These are phyloP conservation scores for Macropis europaea DNA, from an alignment of 2,888 invertebrate species.

Conservation along the genomic window DNA sequence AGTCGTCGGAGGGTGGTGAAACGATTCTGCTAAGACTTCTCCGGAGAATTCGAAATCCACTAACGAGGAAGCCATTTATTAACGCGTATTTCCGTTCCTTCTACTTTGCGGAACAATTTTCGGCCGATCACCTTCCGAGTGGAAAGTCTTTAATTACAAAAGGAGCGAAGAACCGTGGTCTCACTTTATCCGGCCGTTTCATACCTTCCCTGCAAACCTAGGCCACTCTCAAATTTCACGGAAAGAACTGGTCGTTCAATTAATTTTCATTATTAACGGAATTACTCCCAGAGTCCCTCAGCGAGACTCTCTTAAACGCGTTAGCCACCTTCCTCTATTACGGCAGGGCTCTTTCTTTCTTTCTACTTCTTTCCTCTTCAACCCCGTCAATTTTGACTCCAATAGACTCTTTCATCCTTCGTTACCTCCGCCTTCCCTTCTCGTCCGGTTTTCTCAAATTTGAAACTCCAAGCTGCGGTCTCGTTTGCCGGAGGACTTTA, in stretches of 20 bases:
- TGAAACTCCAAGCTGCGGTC: too few species aligned
- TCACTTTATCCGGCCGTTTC: background rate
- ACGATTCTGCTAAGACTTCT: background rate
- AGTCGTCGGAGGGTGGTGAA: background rate
- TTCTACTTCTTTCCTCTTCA: background rate
- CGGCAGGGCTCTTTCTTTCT: constrained; percentile 6
- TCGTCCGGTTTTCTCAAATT: too few species aligned
- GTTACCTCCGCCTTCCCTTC: background rate
- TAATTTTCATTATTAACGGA: constrained; percentile 62
- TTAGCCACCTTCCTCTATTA: constrained; percentile 23
- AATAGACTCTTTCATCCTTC: background rate
- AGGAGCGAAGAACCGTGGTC: constrained; percentile 9
- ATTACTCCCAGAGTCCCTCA: constrained; percentile 45
- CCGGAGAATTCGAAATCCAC: background rate
- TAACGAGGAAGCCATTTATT: background rate
- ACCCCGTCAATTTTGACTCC: background rate
- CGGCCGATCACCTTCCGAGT: constrained; percentile 49
- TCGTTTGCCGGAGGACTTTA: too few species aligned
- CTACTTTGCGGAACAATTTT: constrained; percentile 33
- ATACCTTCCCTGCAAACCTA: background rate
- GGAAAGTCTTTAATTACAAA: constrained; percentile 58
- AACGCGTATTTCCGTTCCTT: constrained; percentile 1
- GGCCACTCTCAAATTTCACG: constrained; percentile 42
- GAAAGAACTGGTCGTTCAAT: constrained; percentile 51
- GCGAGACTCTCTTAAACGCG: constrained; percentile 37